Conservation (phyloP, 2,113 vertebrate genomes). For the Cyanistes caeruleus region DNA sequence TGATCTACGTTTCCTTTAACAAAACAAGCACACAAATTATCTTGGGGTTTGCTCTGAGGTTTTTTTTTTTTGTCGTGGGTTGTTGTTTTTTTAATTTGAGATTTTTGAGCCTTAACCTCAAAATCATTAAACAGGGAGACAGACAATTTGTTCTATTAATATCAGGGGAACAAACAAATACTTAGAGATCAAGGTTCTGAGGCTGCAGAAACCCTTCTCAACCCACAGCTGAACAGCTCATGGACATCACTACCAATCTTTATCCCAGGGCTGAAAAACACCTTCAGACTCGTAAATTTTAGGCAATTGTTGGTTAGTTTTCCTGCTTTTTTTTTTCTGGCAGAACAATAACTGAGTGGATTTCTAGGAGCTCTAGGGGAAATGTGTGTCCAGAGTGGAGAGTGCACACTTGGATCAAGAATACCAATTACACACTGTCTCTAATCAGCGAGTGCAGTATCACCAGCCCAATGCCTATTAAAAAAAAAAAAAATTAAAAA, state of each 20-base stretch:
- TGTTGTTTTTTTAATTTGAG: neutral
- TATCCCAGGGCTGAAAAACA: neutral
- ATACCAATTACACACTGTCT: neutral
- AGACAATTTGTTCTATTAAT: neutral
- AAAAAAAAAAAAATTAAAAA: neutral
- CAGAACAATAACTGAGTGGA: neutral
- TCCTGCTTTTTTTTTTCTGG: neutral
- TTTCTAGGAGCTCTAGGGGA: neutral
- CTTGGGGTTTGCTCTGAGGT: neutral
- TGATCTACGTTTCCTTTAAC: neutral
- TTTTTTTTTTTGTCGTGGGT: neutral
- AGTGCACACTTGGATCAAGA: neutral
- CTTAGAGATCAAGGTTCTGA: neutral
- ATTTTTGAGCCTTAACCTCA: neutral
- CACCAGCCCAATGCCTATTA: neutral
- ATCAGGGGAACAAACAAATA: neutral
- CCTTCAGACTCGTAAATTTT: neutral
- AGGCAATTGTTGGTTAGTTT: neutral
- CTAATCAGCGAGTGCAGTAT: neutral
- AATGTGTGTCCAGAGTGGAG: neutral
- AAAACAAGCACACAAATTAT: neutral
- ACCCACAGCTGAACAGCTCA: neutral
- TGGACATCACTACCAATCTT: fast-evolving
- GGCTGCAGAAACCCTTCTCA: neutral
- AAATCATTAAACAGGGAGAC: neutral